Base-by-base conservation (phyloP, 2,888 invertebrate genomes). In the Scelioninae gen. 1 region DNA sequence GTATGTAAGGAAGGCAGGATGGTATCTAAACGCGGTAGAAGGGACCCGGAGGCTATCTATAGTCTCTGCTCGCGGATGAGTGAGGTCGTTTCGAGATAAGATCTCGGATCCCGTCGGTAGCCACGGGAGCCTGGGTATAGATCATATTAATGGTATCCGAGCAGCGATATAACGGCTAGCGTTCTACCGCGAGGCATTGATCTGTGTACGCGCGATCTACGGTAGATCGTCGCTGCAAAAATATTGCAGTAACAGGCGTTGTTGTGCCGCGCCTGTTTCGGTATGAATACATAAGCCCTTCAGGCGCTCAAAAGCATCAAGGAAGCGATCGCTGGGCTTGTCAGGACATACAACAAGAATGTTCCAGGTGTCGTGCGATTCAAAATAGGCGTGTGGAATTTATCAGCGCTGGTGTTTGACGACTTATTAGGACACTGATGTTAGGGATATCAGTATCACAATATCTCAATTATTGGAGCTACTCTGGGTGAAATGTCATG, bases 121-220 rank as follows among this genome's bases (percentile, higher is more conserved):
- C 89, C 88, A 87, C 89, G 83, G 89, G 90, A 92, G 90, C 90
- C 85, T 84, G 80, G 85, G 86, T 88, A 88, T 92, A 92, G 92
- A 92, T 92, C 92, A 91, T 90, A 89, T 91, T 91, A 91, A 91
- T 91, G 90, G 89, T 86, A 87, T 55, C 68, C 72, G 63, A n/a
- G n/a, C n/a, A 62, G 40, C 63, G 62, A 75, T 79, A 66, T 56
- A 68, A 56, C 49, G 68, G 66, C 58, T 62, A 47, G 58, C 53
- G 43, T 68, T 72, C 43, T 23, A 58, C 69, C 65, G 81, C 72
- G 68, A 78, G 78, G 69, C 75, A 81, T 81, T 60, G 55, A 84
- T 74, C 72, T 45, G 45, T 49, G 63, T 49, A 38, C 23, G 23
- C 29, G 72, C 45, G 49, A 62, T 60, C 60, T 29, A 63, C 63